Base-by-base conservation (phyloP, 2,113 vertebrate genomes). In the Rhizomys pruinosus region DNA sequence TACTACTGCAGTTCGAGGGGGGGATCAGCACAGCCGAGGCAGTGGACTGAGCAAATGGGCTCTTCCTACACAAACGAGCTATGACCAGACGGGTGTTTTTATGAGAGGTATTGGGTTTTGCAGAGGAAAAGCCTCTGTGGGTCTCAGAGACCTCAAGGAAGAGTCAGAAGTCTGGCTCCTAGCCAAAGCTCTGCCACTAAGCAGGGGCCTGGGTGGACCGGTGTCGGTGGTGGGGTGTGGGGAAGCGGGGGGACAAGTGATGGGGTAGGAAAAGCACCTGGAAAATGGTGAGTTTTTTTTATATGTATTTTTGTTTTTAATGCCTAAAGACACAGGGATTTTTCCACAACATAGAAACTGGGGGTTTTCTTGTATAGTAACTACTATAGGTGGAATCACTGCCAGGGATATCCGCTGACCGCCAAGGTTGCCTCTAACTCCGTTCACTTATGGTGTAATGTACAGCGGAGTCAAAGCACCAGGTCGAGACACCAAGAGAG, bases 401-500 rank as follows among this genome's bases (percentile, higher is more conserved):
- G 17, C n/a, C 63, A 47, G 20, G 68, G n/a, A n/a, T n/a, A 82
- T 73, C 1, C 68, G 72, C 52, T 71, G n/a, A n/a, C n/a, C n/a
- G n/a, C 42, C 57, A 84, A n/a, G n/a, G n/a, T 66, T 15, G 19
- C 64, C 52, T 93, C 74, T n/a, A n/a, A n/a, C n/a, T n/a, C 44
- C 47, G 59, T 66, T n/a, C 63, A n/a, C n/a, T n/a, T 61, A 1
- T 42, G 12, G 25, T 22, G 22, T 66, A 71, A 19, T 9, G 12
- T 52, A 22, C 32, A 23, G 19, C 3, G 76, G 55, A n/a, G n/a
- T 99, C 97, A 99, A 98, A 89, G 99, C 98, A 96, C 99, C n/a
- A n/a, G n/a, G n/a, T n/a, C n/a, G n/a, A n/a, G n/a, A n/a, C n/a
- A n/a, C n/a, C n/a, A n/a, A n/a, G n/a, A n/a, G n/a, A n/a, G n/a